Percentiles rank a stretch among this genome's conserved stretches.
These are phyloP conservation scores for Monochamus alternatus DNA, from an alignment of 2,888 invertebrate species.

Conservation along the genomic window DNA sequence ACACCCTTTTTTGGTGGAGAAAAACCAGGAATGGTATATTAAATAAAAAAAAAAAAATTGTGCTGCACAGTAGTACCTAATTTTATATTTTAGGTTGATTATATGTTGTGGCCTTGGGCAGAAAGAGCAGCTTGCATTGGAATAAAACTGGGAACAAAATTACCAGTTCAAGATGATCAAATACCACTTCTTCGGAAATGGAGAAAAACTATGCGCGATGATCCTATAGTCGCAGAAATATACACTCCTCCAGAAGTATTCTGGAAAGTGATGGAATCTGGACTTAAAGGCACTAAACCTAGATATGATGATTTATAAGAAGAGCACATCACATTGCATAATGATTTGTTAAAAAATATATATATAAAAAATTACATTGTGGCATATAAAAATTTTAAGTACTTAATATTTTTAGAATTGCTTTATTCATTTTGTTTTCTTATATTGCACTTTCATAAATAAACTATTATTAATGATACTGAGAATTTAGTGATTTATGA, in stretches of 20 bases:
- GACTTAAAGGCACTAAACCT: constrained; percentile 55
- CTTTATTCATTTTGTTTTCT: too few species aligned
- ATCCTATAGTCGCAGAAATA: constrained; percentile 58
- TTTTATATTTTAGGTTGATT: constrained; percentile 61
- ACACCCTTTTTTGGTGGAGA: constrained; percentile 65
- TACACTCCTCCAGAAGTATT: constrained; percentile 63
- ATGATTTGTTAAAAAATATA: too few species aligned
- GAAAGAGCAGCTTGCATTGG: constrained; percentile 60
- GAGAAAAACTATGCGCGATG: constrained; percentile 61
- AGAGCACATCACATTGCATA: neutral
- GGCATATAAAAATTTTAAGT: too few species aligned
- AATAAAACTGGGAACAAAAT: constrained; percentile 57
- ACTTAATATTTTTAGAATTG: too few species aligned
- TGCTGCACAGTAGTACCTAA: neutral
- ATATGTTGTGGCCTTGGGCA: constrained; percentile 68
- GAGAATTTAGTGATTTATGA: too few species aligned
- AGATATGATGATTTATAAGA: constrained; percentile 60
- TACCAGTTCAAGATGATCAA: constrained; percentile 60
- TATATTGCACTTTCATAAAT: too few species aligned
- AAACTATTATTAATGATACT: too few species aligned
- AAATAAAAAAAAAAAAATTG: neutral
- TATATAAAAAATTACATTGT: too few species aligned
- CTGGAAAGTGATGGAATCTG: constrained; percentile 60
- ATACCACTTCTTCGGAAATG: constrained; percentile 61
- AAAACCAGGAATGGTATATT: constrained; percentile 64